Conservation (phyloP, 1,140 invertebrate species). For the Brachionus koreanus region DNA sequence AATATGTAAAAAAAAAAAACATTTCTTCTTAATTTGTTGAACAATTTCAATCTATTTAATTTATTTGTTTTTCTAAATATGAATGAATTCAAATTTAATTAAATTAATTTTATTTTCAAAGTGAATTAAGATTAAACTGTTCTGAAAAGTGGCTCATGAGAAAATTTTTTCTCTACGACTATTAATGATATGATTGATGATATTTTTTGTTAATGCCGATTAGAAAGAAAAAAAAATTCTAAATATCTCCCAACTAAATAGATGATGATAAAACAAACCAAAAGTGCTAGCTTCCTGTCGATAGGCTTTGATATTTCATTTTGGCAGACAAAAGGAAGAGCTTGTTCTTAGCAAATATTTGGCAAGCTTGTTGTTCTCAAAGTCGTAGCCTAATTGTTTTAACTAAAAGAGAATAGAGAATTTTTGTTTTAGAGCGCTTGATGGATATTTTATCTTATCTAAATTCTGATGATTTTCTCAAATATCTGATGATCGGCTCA, state of each 20-base stretch:
- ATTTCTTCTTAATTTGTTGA: neutral
- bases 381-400: neutral
- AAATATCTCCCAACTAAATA: no score
- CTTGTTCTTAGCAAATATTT: neutral
- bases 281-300: neutral
- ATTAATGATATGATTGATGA: no score
- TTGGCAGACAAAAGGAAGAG: neutral
- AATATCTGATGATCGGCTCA: neutral
- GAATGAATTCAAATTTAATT: no score
- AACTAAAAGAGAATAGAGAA: neutral
- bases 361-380: neutral
- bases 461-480: neutral
- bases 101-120: no score
- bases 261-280: no score
- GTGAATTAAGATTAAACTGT: no score
- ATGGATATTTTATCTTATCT: slow-evolving; percentile 2
- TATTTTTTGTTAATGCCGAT: no score
- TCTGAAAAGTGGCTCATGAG: no score
- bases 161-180: no score
- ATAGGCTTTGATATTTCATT: neutral
- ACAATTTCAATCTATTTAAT: neutral
- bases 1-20: neutral
- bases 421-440: neutral
- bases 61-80: no score
- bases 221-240: no score